These are phyloP conservation scores for Hypomesus transpacificus DNA, from an alignment of 2,113 vertebrate genomes.

Conservation along the genomic window DNA sequence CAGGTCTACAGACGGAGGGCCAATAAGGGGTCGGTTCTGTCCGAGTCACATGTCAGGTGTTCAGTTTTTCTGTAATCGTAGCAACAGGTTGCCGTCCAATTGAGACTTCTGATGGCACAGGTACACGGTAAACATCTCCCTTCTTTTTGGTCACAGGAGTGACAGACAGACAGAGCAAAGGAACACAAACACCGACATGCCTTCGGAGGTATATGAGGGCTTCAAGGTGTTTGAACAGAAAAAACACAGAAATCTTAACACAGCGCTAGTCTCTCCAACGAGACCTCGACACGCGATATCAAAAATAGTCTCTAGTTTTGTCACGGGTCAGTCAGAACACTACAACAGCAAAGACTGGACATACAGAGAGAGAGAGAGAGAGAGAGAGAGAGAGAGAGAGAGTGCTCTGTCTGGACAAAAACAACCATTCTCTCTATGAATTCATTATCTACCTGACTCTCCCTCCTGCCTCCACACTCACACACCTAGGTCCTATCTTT, in stretches of 20 bases:
- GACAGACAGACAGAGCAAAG: constrained; percentile 76
- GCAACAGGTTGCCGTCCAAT: no score
- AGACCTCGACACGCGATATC: constrained; percentile 74
- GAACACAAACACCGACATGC: constrained; percentile 71
- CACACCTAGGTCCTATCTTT: neutral
- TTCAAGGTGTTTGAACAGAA: constrained; percentile 64
- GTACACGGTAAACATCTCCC: neutral
- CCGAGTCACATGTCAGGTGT: neutral
- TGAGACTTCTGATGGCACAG: no score
- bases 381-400: constrained; percentile 79
- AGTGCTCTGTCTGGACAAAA: constrained; percentile 67
- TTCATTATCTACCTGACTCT: constrained; percentile 73
- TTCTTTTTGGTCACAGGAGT: constrained; percentile 75
- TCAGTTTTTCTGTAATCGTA: no score
- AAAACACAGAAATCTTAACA: constrained; percentile 47
- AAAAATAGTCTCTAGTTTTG: constrained; percentile 93
- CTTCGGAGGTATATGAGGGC: constrained; percentile 68
- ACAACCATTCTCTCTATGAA: no score
- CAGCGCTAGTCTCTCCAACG: constrained; percentile 33
- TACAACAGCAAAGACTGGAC: constrained; percentile 76
- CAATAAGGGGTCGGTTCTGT: constrained; percentile 22
- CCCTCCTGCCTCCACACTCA: constrained; percentile 81
- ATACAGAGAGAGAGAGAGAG: constrained; percentile 76
- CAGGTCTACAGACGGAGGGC: constrained; percentile 42
- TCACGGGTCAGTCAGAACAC: constrained; percentile 81